phyloP scores from a whole-genome alignment of 2,797 vertebrate species.

The Spondyliosoma cantharus region DNA sequence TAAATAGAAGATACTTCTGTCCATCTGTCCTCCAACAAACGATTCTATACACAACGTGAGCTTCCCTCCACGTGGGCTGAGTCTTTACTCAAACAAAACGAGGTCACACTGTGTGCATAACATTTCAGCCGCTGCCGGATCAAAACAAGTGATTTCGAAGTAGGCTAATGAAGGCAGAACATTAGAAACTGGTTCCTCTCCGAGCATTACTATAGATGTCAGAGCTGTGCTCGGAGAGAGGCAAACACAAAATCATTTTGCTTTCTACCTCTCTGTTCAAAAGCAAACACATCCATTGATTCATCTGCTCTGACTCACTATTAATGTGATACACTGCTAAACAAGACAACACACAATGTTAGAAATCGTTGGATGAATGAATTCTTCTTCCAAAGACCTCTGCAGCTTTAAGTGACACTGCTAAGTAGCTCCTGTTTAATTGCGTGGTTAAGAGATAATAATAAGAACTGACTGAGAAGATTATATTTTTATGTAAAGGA shows the following conservation, averaged over 20 bases:
- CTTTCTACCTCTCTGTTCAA: conserved; percentile 30
- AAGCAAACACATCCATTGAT: conserved; percentile 39
- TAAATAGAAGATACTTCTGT: background rate
- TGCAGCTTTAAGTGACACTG: conserved; percentile 14
- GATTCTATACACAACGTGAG: conserved; percentile 10
- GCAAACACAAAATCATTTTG: conserved; percentile 27
- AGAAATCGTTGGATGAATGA: conserved; percentile 10
- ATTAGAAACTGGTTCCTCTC: conserved; percentile 33
- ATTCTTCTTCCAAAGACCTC: background rate
- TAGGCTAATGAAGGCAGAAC: conserved; percentile 67
- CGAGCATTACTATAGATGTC: conserved; percentile 28
- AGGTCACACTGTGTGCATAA: conserved; percentile 57
- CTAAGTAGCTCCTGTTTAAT: conserved; percentile 8
- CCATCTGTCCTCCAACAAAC: background rate
- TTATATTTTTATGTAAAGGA: background rate
- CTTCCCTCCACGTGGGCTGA: conserved; percentile 32
- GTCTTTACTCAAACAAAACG: conserved; percentile 53
- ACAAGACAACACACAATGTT: conserved; percentile 22
- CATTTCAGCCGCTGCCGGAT: conserved; percentile 48
- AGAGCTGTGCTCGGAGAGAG: conserved; percentile 24
- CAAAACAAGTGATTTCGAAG: conserved; percentile 65
- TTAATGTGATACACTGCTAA: conserved; percentile 45
- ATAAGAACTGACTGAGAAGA: background rate
- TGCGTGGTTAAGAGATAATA: background rate
- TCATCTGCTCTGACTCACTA: conserved; percentile 34